Percentiles rank a stretch among this genome's conserved stretches.
phyloP scores from a whole-genome alignment of 2,888 invertebrate species.

The Slavum lentiscoides region DNA sequence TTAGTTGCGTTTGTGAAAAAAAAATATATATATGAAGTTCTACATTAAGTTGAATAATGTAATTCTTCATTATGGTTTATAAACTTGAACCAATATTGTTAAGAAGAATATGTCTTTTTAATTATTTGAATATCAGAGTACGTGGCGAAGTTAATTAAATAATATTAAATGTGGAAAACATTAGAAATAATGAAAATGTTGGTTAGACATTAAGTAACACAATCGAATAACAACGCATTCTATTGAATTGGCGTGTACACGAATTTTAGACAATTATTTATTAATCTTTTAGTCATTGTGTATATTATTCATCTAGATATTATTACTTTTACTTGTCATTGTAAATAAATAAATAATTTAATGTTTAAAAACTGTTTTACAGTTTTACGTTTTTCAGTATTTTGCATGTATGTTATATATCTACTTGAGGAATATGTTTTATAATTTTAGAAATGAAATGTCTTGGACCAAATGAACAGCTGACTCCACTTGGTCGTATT shows the following conservation, averaged over 20 bases:
- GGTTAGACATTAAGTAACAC: too few relatives aligned
- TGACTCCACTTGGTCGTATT: slow-evolving; percentile 91
- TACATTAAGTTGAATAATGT: slow-evolving; percentile 30
- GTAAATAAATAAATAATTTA: neutral
- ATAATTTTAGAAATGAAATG: slow-evolving; percentile 80
- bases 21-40: neutral
- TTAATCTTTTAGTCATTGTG: neutral
- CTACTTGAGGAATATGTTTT: neutral
- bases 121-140: slow-evolving; percentile 41
- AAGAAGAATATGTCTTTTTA: slow-evolving; percentile 17
- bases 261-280: neutral
- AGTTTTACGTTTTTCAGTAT: too few relatives aligned
- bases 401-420: too few relatives aligned
- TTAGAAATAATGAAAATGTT: neutral
- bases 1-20: slow-evolving; percentile 26
- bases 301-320: neutral
- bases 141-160: neutral
- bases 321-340: neutral
- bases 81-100: neutral
- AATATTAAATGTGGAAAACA: neutral
- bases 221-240: too few relatives aligned
- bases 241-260: too few relatives aligned
- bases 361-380: neutral
- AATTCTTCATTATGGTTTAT: slow-evolving; percentile 21
- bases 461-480: slow-evolving; percentile 79